Conservation (phyloP, 2,797 vertebrate genomes). For the Enteromius anoplus region DNA sequence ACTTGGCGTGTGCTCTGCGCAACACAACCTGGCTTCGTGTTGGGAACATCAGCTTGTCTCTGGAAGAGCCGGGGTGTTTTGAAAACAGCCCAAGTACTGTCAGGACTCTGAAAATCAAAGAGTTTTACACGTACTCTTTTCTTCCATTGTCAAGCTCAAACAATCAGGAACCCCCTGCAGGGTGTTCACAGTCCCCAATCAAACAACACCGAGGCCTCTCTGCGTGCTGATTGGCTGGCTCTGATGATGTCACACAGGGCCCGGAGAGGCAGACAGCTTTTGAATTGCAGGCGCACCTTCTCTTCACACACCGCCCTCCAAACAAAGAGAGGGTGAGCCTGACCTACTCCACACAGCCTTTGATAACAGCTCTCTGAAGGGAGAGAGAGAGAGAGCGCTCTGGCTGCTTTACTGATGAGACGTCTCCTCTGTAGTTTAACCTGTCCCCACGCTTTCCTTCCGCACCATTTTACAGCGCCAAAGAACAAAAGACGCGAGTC, state of each 20-base stretch:
- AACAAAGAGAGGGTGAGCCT: conserved; percentile 60
- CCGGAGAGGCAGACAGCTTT: neutral
- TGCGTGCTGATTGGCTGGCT: neutral
- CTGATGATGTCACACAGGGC: conserved; percentile 22
- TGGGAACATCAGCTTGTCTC: neutral
- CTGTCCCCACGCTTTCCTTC: conserved; percentile 42
- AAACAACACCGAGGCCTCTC: neutral
- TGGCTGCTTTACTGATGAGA: conserved; percentile 36
- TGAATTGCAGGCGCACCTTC: conserved; percentile 22
- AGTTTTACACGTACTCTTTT: conserved; percentile 4
- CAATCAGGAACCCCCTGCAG: neutral
- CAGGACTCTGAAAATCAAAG: neutral
- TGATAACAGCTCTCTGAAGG: conserved; percentile 34
- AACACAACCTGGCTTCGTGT: neutral
- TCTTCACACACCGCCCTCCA: conserved; percentile 15
- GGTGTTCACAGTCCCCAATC: conserved; percentile 6
- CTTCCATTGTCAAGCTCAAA: conserved; percentile 18
- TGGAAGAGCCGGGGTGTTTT: neutral
- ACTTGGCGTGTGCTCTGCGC: too few relatives aligned
- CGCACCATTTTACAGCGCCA: conserved; percentile 35
- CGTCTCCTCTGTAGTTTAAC: conserved; percentile 49
- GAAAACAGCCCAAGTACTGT: neutral
- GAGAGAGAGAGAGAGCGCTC: neutral
- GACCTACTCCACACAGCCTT: conserved; percentile 58
- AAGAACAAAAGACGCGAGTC: conserved; percentile 47